Conservation (phyloP, 2,113 vertebrate species). For the Anseranas semipalmata region DNA sequence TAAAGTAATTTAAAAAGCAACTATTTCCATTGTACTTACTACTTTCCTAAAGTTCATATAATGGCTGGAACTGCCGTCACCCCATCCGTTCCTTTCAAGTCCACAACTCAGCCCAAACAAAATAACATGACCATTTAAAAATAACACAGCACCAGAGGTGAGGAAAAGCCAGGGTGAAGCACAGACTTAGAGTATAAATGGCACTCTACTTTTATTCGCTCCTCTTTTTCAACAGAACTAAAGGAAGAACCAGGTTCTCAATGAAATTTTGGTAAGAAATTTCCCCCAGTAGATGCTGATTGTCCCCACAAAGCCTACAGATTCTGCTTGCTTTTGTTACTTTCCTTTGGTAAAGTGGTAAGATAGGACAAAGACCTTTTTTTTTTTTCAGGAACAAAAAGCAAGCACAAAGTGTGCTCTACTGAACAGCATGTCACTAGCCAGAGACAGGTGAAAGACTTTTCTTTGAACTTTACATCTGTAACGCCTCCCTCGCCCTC, state of each 20-base stretch:
- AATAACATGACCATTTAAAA: accelerated
- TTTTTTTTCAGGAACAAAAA: background rate
- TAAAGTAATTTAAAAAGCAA: background rate
- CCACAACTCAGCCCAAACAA: background rate
- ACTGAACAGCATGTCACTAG: accelerated
- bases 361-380: accelerated
- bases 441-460: accelerated
- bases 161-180: background rate
- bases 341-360: background rate
- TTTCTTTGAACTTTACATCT: background rate
- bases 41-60: background rate
- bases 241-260: accelerated
- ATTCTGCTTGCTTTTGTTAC: too few species aligned
- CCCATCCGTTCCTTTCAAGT: background rate
- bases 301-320: accelerated
- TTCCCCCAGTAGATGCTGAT: accelerated
- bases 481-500: too few species aligned
- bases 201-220: too few species aligned
- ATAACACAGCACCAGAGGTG: background rate
- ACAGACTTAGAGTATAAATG: accelerated
- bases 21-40: accelerated
- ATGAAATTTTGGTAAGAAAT: background rate
- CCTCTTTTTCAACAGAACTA: background rate
- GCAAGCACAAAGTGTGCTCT: background rate
- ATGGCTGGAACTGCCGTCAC: background rate